A percentile compares a stretch with the other conserved stretches of the same genome.
These are phyloP conservation scores for Bothrops jararaca DNA, from an alignment of 2,113 vertebrate genomes.

Conservation along the genomic window DNA sequence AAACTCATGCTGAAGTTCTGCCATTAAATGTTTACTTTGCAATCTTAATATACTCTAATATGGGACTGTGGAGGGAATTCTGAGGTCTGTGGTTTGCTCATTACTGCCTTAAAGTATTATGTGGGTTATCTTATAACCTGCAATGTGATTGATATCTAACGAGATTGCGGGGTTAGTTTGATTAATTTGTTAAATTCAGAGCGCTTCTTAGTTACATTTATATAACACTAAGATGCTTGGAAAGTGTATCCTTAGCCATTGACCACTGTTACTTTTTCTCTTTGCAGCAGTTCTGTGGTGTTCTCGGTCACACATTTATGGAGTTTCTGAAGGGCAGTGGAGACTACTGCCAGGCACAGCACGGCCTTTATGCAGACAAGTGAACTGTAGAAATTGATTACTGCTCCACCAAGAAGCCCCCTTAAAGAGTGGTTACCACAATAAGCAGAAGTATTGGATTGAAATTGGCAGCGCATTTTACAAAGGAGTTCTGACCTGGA, in stretches of 20 bases:
- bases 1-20: not conserved
- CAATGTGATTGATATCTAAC: not conserved
- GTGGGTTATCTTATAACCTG: not conserved
- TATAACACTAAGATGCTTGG: not conserved
- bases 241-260: not conserved
- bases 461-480: conserved; percentile 78
- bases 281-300: conserved; percentile 99
- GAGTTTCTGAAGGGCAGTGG: conserved; percentile 99
- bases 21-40: not conserved
- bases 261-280: conserved; percentile 9
- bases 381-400: conserved; percentile 88
- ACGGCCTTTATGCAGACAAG: conserved; percentile 99
- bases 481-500: conserved; percentile 90
- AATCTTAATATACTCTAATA: not conserved
- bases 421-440: conserved; percentile 77
- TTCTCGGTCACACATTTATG: conserved; percentile 99
- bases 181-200: not conserved
- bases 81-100: not conserved
- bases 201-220: not conserved
- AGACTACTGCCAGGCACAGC: conserved; percentile 99
- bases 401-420: conserved; percentile 87
- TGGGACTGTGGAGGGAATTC: not conserved
- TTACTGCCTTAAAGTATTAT: not conserved
- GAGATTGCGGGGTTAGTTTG: not conserved
- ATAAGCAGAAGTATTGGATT: conserved; percentile 74